Base-by-base conservation (phyloP, 2,888 invertebrate genomes). In the Drosophila affinis region DNA sequence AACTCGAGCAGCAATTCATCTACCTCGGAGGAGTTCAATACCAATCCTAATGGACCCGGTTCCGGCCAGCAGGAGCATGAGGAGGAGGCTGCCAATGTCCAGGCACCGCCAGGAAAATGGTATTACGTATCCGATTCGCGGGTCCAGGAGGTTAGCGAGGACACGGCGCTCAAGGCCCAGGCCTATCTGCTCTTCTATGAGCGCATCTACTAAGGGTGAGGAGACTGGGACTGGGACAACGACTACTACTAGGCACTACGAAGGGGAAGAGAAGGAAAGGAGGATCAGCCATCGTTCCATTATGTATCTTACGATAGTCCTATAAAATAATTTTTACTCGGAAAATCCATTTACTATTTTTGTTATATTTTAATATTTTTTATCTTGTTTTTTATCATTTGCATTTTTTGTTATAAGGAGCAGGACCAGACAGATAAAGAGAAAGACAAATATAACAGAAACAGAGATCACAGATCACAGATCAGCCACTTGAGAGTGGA, bases 131-230 rank as follows among this genome's bases (percentile, higher is more conserved):
- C 98, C 64, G 99, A 99, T 93, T 96, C 96, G 67, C 94, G 95
- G 89, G 98, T 98, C 0, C 94, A 94, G 46, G 96, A 97, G 91
- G 96, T 97, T 27, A 93, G 94, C 63, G 97, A 98, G 91, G 94
- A 95, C 3, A 94, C 94, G 76, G 98, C 98, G 67, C 93, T 98
- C 52, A 93, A 94, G 80, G 96, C 96, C 69, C 97, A 99, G 92
- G 99, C 99, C 17, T 99, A 99, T 93, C 94, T 99, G 58, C 94
- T 99, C 46, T 99, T 99, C 93, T 99, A 99, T 92, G 98, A 99
- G 92, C 94, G 98, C 92, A 96, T 98, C 91, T 93, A 96, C 92
- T 97, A 95, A 93, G 46, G 18, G 57, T 21, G 17, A 53, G 9
- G 10, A 12, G 12, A 49, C 51, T 39, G n/a, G 39, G n/a, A 39